Evolutionary conservation across 2,888 invertebrate genomes (phyloP), one percentile per base, ranked within the genome.

Genomic region (Xylocampa areola): DNA sequence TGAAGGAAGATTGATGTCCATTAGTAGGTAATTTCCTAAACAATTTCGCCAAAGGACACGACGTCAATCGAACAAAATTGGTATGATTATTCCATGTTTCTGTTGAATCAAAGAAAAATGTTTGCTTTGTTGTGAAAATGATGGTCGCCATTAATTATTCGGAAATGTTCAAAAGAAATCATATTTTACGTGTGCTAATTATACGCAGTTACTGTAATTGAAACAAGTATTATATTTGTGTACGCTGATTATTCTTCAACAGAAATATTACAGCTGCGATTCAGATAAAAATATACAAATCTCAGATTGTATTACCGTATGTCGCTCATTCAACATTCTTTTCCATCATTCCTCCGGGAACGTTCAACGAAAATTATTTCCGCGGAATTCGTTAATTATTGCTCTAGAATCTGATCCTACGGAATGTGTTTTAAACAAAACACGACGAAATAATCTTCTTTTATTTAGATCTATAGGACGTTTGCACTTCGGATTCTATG

Each of bases 1-100:
- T 69, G 64, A 52, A 69, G 78, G 76, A 85, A 86, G 89, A 89
- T 89, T 86, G 87, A 88, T 89, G 85, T 85, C 84, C 82, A 86
- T 89, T 87, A 85, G 79, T 72, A 79, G 80, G 74, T 84, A 85
- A 87, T 87, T 87, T 85, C 80, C 81, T 80, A 77, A 87, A 83
- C 77, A 81, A 80, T 83, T 81, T 77, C 61, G 59, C 43, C 49
- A 71, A 73, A 69, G 68, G 73, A 75, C 74, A 71, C 61, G 49
- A 44, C 62, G 57, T 68, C 77, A 80, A 83, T 80, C 76, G 76
- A 81, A 79, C 71, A 43, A 52, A 70, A n/a, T n/a, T n/a, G n/a
- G 58, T 67, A 68, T 58, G 62, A 71, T 65, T 68, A 68, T 67
- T 66, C 54, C 52, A 57, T 66, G 70, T 62, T 70, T 66, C 48